Conservation (phyloP, 2,888 invertebrate species). For the Platycheirus rosarum region DNA sequence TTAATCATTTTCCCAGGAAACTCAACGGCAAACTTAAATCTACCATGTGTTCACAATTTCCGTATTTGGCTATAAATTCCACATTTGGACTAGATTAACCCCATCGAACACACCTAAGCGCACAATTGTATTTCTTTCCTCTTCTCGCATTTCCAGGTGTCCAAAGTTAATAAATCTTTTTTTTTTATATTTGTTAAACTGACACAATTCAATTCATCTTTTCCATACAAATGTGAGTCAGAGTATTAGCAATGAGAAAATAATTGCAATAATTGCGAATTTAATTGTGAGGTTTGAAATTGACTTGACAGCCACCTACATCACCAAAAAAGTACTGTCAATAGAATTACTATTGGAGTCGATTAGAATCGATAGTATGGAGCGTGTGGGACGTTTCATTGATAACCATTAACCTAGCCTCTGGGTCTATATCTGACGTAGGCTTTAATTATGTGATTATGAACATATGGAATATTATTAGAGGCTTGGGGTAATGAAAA, state of each 20-base stretch:
- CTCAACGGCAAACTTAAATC: background rate
- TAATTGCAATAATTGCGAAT: conserved; percentile 46
- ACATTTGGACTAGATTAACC: conserved; percentile 6
- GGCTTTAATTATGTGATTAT: conserved; percentile 70
- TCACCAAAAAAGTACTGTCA: conserved; percentile 25
- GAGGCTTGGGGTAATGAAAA: conserved; percentile 47
- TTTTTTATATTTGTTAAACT: background rate
- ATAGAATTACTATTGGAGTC: conserved; percentile 52
- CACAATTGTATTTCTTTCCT: conserved; percentile 2
- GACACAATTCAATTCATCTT: conserved; percentile 16
- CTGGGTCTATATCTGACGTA: conserved; percentile 37
- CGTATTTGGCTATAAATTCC: conserved; percentile 33
- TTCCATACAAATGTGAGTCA: conserved; percentile 9
- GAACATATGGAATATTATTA: conserved; percentile 47
- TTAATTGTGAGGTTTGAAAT: conserved; percentile 11
- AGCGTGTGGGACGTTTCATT: conserved; percentile 59
- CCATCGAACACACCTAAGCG: conserved; percentile 21
- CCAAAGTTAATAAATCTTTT: conserved; percentile 38
- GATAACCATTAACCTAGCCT: conserved; percentile 60
- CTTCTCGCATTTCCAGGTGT: conserved; percentile 26
- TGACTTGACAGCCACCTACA: conserved; percentile 65
- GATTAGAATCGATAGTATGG: conserved; percentile 19
- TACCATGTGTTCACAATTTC: no score
- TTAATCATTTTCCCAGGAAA: conserved; percentile 28
- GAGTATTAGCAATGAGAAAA: conserved; percentile 31